Evolutionary conservation across 2,113 vertebrate species (phyloP).

Genomic region (Notarius quadriscutis): DNA sequence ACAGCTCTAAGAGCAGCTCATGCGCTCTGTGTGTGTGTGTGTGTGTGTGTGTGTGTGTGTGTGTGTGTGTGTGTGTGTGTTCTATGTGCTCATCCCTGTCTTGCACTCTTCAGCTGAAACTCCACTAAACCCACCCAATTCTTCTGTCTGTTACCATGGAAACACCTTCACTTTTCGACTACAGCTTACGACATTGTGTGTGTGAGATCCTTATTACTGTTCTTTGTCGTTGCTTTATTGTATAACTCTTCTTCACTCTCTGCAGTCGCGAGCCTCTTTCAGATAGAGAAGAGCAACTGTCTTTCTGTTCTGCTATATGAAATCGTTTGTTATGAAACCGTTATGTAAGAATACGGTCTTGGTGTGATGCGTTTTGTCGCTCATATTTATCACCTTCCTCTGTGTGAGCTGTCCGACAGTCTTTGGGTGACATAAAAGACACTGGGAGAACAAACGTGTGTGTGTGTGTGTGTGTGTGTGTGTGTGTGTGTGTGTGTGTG

Average conservation of each 20-base stretch:
- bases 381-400: neutral
- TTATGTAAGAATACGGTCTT: neutral
- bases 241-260: neutral
- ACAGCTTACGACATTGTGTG: slow-evolving; percentile 1
- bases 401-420: neutral
- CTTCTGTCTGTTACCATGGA: slow-evolving; percentile 52
- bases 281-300: neutral
- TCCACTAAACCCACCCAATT: slow-evolving; percentile 35
- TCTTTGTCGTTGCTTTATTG: neutral
- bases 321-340: neutral
- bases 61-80: neutral
- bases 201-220: neutral
- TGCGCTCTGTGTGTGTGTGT: neutral
- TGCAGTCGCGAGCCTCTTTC: neutral
- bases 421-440: neutral
- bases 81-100: neutral
- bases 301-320: neutral
- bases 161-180: slow-evolving; percentile 44
- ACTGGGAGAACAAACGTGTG: neutral
- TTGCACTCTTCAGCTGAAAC: slow-evolving; percentile 17
- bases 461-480: slow-evolving; percentile 32
- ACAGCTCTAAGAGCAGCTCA: neutral
- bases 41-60: neutral
- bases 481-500: neutral
- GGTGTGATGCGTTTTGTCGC: neutral